Conservation (phyloP, 2,888 invertebrate species). For the Ochropleura leucogaster region DNA sequence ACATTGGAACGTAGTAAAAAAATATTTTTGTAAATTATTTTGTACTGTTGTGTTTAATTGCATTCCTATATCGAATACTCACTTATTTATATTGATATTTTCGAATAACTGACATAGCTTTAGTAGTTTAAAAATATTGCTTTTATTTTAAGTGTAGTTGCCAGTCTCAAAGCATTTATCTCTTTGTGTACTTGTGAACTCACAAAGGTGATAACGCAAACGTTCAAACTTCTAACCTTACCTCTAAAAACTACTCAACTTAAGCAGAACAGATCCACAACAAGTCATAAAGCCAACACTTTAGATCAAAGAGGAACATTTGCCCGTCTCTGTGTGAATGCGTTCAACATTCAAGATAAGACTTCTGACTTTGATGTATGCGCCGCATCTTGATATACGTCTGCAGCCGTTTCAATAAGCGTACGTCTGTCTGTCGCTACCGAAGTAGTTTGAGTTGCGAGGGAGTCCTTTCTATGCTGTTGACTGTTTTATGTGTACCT, state of each 20-base stretch:
- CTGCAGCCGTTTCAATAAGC: conserved; percentile 76
- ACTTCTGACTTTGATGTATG: conserved; percentile 83
- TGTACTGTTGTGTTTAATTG: conserved; percentile 30
- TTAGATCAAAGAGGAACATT: conserved; percentile 62
- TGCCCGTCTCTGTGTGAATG: conserved; percentile 70
- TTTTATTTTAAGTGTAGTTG: neutral
- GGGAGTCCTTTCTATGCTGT: conserved; percentile 48
- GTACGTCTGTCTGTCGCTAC: conserved; percentile 68
- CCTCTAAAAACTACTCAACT: conserved; percentile 31
- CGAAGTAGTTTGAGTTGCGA: conserved; percentile 64
- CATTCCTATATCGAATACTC: conserved; percentile 19
- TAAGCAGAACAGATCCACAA: conserved; percentile 50
- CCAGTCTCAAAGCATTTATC: neutral
- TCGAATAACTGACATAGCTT: neutral
- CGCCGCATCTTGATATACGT: conserved; percentile 80
- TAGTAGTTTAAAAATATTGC: neutral
- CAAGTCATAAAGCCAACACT: conserved; percentile 63
- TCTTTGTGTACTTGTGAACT: neutral
- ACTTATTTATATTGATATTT: conserved; percentile 1
- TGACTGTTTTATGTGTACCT: conserved; percentile 30
- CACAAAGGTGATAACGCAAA: conserved; percentile 13
- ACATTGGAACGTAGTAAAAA: conserved; percentile 48
- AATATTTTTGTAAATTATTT: conserved; percentile 24
- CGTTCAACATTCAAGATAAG: conserved; percentile 75
- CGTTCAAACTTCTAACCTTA: conserved; percentile 14